phyloP scores from a whole-genome alignment of 1,140 invertebrate species.

The Cotesia vestalis region DNA sequence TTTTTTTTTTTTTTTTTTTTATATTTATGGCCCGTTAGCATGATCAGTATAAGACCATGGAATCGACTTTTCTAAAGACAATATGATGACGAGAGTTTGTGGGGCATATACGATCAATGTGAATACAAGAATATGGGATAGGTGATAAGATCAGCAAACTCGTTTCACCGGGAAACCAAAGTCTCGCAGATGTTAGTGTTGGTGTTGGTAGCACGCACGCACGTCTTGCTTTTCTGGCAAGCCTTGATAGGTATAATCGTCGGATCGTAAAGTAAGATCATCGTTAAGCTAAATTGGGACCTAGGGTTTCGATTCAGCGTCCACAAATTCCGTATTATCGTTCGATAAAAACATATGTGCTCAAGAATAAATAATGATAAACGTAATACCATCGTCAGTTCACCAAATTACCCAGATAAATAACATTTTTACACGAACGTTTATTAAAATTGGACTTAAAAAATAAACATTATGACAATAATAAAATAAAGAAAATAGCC shows the following conservation, averaged over 20 bases:
- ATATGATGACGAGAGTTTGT: background rate
- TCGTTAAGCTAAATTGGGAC: constrained; percentile 35
- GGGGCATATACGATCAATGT: background rate
- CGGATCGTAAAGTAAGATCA: constrained; percentile 30
- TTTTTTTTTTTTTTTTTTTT: background rate
- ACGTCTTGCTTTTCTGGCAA: constrained; percentile 20
- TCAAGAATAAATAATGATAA: background rate
- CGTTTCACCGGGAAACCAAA: constrained; percentile 14
- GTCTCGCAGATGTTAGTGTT: too few species aligned
- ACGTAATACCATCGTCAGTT: background rate
- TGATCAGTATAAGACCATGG: background rate
- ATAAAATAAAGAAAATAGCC: background rate
- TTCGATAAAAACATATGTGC: background rate
- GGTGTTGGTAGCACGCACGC: constrained; percentile 4
- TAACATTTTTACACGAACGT: too few species aligned
- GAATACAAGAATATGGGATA: constrained; percentile 6
- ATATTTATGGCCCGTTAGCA: background rate
- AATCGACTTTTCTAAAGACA: constrained; percentile 14
- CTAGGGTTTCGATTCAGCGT: constrained; percentile 8
- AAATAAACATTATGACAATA: background rate
- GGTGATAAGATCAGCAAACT: constrained; percentile 18
- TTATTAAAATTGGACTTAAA: background rate
- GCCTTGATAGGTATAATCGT: constrained; percentile 29
- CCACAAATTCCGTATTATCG: constrained; percentile 33
- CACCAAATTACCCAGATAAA: background rate